Conservation (phyloP, 2,797 vertebrate genomes). For the Sebastes oblongus region DNA sequence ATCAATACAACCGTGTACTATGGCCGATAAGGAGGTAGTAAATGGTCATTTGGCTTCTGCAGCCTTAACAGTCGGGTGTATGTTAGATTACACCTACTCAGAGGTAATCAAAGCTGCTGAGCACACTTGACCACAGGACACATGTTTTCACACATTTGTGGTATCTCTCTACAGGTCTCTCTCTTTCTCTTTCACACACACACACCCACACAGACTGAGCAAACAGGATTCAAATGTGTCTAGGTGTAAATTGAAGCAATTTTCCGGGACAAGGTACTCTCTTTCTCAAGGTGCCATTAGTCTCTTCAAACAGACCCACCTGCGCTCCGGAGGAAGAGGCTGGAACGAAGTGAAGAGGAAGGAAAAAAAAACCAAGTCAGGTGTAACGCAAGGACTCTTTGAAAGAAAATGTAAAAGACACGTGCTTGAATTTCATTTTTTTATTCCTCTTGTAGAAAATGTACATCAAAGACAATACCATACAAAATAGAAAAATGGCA, state of each 20-base stretch:
- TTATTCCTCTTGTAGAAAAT: constrained; percentile 79
- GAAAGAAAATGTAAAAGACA: constrained; percentile 25
- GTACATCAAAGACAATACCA: constrained; percentile 79
- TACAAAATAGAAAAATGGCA: constrained; percentile 87
- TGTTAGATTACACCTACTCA: background rate
- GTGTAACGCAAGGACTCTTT: background rate
- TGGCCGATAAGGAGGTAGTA: background rate
- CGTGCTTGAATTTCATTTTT: constrained; percentile 52
- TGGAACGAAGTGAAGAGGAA: background rate
- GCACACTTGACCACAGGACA: background rate
- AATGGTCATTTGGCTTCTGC: background rate
- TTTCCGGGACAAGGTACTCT: constrained; percentile 29
- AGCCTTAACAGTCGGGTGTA: background rate
- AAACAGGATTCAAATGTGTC: constrained; percentile 47
- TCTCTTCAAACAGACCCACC: constrained; percentile 61
- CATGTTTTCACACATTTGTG: constrained; percentile 41
- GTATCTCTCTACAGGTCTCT: background rate
- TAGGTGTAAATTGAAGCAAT: constrained; percentile 49
- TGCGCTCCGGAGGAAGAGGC: background rate
- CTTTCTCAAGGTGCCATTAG: constrained; percentile 55
- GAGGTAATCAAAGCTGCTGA: background rate
- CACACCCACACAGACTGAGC: constrained; percentile 2
- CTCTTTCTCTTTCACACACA: background rate
- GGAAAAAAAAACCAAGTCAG: background rate
- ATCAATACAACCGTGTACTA: constrained; percentile 1